Conservation (phyloP, 2,888 invertebrate species). For the Melanchra persicariae region DNA sequence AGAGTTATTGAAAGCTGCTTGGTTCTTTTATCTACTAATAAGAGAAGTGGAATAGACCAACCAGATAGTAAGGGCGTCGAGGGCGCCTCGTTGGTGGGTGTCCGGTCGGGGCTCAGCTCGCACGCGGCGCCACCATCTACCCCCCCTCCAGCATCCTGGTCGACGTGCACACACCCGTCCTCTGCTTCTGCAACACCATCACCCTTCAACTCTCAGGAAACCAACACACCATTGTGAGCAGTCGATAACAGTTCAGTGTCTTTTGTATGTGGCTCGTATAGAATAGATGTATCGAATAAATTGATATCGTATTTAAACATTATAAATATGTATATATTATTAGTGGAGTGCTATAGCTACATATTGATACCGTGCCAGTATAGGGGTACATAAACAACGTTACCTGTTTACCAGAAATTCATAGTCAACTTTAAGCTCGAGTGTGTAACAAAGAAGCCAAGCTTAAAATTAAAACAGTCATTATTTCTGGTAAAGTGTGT, state of each 20-base stretch:
- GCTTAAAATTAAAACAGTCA: slow-evolving; percentile 43
- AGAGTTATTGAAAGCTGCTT: neutral
- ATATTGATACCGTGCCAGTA: slow-evolving; percentile 55
- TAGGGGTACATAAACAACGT: slow-evolving; percentile 43
- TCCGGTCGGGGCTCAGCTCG: slow-evolving; percentile 89
- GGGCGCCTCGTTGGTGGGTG: slow-evolving; percentile 89
- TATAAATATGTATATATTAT: slow-evolving; percentile 35
- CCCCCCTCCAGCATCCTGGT: slow-evolving; percentile 80
- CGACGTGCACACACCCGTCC: slow-evolving; percentile 88
- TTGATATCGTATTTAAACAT: slow-evolving; percentile 37
- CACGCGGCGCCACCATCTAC: slow-evolving; percentile 85
- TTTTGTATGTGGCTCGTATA: slow-evolving; percentile 36
- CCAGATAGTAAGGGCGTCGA: slow-evolving; percentile 89
- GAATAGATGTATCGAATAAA: slow-evolving; percentile 42
- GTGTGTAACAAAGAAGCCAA: slow-evolving; percentile 12
- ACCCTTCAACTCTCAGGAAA: slow-evolving; percentile 2
- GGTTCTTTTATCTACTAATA: neutral
- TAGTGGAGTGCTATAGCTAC: slow-evolving; percentile 55
- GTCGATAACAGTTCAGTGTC: slow-evolving; percentile 47
- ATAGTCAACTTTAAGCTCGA: slow-evolving; percentile 44
- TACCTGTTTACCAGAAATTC: slow-evolving; percentile 60
- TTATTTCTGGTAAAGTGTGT: slow-evolving; percentile 57
- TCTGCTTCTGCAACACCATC: slow-evolving; percentile 81
- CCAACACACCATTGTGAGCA: slow-evolving; percentile 15
- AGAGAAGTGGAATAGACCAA: too few relatives aligned